Percentiles rank a stretch among this genome's conserved stretches.
Evolutionary conservation across 2,113 vertebrate genomes (phyloP).

Genomic region (Scatophagus argus): DNA sequence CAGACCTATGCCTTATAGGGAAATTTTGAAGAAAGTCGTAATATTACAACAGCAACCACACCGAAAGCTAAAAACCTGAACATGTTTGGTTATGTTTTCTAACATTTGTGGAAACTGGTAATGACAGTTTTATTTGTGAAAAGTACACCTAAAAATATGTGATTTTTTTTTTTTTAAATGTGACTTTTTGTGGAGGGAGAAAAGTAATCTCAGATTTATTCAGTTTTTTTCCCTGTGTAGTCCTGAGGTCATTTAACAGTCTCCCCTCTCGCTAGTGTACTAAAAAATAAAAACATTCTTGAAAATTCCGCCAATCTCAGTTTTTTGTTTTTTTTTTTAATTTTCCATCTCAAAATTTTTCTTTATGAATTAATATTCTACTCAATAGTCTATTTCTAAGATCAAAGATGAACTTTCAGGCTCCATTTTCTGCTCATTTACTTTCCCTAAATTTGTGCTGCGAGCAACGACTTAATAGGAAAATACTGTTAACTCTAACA

Average conservation of each 20-base stretch:
- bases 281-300: constrained; percentile 57
- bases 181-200: constrained; percentile 17
- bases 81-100: constrained; percentile 31
- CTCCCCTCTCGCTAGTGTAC: constrained; percentile 52
- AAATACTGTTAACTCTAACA: background rate
- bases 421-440: background rate
- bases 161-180: constrained; percentile 47
- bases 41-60: background rate
- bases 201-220: constrained; percentile 22
- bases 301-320: constrained; percentile 6
- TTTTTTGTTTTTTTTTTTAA: background rate
- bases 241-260: constrained; percentile 45
- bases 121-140: constrained; percentile 35
- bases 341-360: background rate
- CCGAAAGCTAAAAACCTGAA: constrained; percentile 25
- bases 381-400: no score
- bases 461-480: background rate
- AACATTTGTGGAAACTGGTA: constrained; percentile 35
- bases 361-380: no score
- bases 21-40: background rate
- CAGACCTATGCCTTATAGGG: background rate
- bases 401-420: background rate
- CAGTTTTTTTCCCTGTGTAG: constrained; percentile 35
- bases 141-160: constrained; percentile 37
- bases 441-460: background rate